Percentiles rank a stretch among this genome's conserved stretches.
phyloP scores from a whole-genome alignment of 92 coral and sea anemone genomes.

The Epizoanthus illoricatus region DNA sequence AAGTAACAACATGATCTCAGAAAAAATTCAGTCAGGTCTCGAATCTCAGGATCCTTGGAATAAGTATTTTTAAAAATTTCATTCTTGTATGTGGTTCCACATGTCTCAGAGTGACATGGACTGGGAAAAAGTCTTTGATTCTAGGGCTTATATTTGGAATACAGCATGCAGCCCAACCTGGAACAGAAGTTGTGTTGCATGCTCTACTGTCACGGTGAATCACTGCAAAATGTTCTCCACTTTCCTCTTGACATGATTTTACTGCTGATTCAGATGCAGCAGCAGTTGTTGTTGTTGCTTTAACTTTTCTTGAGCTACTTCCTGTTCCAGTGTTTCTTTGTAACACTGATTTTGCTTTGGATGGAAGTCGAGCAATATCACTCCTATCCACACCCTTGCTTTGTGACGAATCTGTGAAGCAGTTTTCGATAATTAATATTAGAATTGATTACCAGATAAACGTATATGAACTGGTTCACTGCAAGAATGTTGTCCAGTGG shows the following conservation, averaged over 20 bases:
- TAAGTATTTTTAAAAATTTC: too few relatives aligned
- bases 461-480: too few relatives aligned
- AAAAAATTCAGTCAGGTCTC: too few relatives aligned
- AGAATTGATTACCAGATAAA: too few relatives aligned
- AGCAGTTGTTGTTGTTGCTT: not conserved
- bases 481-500: too few relatives aligned
- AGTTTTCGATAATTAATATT: not conserved
- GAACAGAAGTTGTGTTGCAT: not conserved
- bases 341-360: not conserved
- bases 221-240: not conserved
- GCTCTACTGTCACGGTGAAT: not conserved
- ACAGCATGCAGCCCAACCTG: constrained; percentile 2
- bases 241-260: not conserved
- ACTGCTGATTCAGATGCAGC: not conserved
- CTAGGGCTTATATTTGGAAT: too few relatives aligned
- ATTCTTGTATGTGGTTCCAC: too few relatives aligned
- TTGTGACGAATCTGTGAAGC: not conserved
- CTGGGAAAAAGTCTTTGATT: too few relatives aligned
- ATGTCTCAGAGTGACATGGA: too few relatives aligned
- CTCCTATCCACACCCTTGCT: not conserved
- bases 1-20: too few relatives aligned
- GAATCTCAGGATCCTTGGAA: too few relatives aligned
- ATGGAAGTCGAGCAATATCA: not conserved
- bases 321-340: not conserved
- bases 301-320: not conserved